Percentiles rank a stretch among this genome's conserved stretches.
These are phyloP conservation scores for Harpalus rubripes DNA, from an alignment of 2,888 invertebrate species.

Conservation along the genomic window DNA sequence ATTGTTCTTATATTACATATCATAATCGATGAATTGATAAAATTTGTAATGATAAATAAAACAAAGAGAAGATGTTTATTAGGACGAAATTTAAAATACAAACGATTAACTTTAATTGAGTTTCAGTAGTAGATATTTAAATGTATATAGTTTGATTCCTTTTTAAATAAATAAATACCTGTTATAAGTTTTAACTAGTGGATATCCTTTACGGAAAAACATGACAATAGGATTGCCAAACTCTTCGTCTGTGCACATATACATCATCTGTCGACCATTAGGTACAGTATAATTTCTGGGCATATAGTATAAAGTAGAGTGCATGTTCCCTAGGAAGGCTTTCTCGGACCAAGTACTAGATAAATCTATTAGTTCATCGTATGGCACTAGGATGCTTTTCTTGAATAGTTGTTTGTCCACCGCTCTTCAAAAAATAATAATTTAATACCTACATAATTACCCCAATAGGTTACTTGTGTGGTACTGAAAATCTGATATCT, in stretches of 20 bases:
- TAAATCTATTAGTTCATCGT: not conserved
- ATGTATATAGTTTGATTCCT: not conserved
- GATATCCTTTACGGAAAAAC: constrained; percentile 55
- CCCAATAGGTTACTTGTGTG: no score
- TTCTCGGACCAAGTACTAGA: not conserved
- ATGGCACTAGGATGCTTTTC: not conserved
- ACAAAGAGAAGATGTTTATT: no score
- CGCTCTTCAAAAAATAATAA: not conserved
- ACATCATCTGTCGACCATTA: constrained; percentile 25
- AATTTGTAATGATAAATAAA: no score
- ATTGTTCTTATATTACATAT: no score
- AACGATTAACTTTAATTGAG: no score
- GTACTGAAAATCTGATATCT: no score
- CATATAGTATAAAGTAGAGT: constrained; percentile 42
- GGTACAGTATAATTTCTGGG: constrained; percentile 25
- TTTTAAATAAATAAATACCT: not conserved
- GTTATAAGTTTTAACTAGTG: constrained; percentile 14
- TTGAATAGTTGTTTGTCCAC: constrained; percentile 31
- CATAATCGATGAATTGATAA: no score
- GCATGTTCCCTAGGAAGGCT: constrained; percentile 48
- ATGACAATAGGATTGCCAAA: constrained; percentile 59
- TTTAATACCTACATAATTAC: no score
- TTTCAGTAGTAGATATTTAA: no score
- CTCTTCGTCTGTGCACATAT: constrained; percentile 44
- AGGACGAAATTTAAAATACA: no score